Conservation (phyloP, 2,113 vertebrate genomes). For the Pygoscelis antarcticus region DNA sequence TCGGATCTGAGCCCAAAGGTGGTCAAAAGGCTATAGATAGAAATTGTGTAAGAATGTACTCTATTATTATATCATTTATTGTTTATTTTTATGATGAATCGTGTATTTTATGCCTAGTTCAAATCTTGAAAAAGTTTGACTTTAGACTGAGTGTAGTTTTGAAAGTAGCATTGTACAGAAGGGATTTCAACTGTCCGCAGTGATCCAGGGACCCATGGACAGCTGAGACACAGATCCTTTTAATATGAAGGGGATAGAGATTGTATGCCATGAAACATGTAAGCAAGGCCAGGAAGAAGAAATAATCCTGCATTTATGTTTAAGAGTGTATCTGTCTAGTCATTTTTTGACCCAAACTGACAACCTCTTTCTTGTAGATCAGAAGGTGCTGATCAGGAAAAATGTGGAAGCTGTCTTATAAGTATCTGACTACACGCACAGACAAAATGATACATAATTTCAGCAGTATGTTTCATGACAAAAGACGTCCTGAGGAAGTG, state of each 20-base stretch:
- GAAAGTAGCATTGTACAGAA: neutral
- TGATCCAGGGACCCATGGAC: neutral
- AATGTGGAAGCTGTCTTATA: neutral
- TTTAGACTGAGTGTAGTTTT: neutral
- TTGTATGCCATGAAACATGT: neutral
- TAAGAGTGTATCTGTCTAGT: neutral
- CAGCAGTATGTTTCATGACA: neutral
- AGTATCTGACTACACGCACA: neutral
- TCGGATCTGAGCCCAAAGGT: neutral
- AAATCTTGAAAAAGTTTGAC: neutral
- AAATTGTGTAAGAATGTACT: neutral
- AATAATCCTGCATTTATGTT: neutral
- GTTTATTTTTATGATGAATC: neutral
- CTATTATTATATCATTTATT: neutral
- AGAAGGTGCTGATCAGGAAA: neutral
- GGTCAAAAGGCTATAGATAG: neutral
- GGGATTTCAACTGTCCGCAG: neutral
- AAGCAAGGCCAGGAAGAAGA: neutral
- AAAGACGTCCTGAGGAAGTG: neutral
- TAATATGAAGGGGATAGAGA: neutral
- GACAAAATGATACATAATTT: neutral
- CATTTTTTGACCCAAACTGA: neutral
- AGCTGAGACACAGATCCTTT: neutral
- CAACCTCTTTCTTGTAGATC: neutral
- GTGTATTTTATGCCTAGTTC: neutral